phyloP scores from a whole-genome alignment of 2,888 invertebrate species.

The Patella pellucida region DNA sequence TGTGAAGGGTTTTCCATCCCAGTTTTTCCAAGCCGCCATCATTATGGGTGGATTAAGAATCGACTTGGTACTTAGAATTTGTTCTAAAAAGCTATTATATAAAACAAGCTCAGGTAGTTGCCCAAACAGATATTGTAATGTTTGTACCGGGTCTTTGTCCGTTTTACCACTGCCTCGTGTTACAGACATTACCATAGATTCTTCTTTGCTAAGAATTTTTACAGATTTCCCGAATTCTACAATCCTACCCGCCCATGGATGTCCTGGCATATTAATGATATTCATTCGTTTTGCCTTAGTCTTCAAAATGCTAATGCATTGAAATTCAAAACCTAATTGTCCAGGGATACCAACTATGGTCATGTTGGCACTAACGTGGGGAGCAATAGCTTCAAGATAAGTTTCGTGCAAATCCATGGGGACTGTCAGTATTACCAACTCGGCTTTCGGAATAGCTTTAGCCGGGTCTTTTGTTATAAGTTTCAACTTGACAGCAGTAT shows the following conservation, averaged over 20 bases:
- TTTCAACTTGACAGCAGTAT: constrained; percentile 31
- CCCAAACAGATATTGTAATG: constrained; percentile 35
- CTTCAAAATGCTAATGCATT: constrained; percentile 44
- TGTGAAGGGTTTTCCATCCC: constrained; percentile 38
- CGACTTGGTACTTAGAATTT: constrained; percentile 30
- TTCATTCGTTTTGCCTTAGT: constrained; percentile 35
- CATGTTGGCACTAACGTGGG: constrained; percentile 47
- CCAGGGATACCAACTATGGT: constrained; percentile 59
- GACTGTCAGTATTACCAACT: constrained; percentile 54
- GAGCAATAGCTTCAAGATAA: constrained; percentile 53
- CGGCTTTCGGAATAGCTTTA: constrained; percentile 47
- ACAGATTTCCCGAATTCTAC: constrained; percentile 49
- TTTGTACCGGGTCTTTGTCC: constrained; percentile 11
- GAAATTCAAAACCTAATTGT: constrained; percentile 60
- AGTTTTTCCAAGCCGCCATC: constrained; percentile 39
- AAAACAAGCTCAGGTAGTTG: constrained; percentile 33
- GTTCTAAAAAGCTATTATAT: constrained; percentile 34
- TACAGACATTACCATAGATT: constrained; percentile 31
- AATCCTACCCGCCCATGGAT: constrained; percentile 56
- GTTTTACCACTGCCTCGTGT: constrained; percentile 27
- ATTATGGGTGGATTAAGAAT: constrained; percentile 38
- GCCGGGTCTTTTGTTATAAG: constrained; percentile 47
- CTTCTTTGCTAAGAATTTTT: constrained; percentile 39
- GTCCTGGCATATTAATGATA: constrained; percentile 55
- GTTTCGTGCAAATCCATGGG: constrained; percentile 55